Base-by-base conservation (phyloP, 23 tunicate species). In the Halocynthia aurantium region DNA sequence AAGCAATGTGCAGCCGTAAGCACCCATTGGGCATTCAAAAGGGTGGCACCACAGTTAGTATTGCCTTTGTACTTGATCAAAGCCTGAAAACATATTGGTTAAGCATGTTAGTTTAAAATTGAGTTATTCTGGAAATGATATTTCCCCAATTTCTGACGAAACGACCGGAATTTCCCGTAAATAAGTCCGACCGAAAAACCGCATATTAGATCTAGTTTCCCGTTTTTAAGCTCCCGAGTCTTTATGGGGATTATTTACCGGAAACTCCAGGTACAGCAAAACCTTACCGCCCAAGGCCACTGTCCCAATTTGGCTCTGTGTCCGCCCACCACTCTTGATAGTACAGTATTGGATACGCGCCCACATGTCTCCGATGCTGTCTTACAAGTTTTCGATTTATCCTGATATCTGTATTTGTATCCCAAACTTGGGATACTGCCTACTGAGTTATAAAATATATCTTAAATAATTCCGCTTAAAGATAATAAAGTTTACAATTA, bases 211-310 rank as follows among this genome's bases (percentile, higher is more conserved):
- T 31, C 4, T 31, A 31, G 44, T 31, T 31, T 31, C 44, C 44
- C 4, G 44, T 31, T 31, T 31, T 0, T 31, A 31, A 31, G 44
- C 1, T 31, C 44, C 1, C 4, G 44, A 4, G 44, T 4, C 44
- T 31, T 31, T 31, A 31, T 31, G 44, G 44, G 44, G 44, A 31
- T 31, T 31, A 31, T 31, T 0, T 31, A 31, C 44, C n/a, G 63
- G 17, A 58, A 58, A 58, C 15, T 58, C 50, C 17, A 4, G 8
- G 61, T 21, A 7, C 10, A 11, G 51, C 8, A 22, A 67, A 11
- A 2, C 8, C 50, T 55, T 83, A 83, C 87, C 81, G 76, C 76
- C 75, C 80, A 83, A 15, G 87, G 87, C 87, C 87, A 83, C 78
- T 76, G 76, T 7, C 56, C 55, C 50, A 15, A 72, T 58, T 22